Evolutionary conservation across 1,140 invertebrate species (phyloP), one percentile per base, ranked within the genome.

Genomic region (Alviniconcha marisindica): DNA sequence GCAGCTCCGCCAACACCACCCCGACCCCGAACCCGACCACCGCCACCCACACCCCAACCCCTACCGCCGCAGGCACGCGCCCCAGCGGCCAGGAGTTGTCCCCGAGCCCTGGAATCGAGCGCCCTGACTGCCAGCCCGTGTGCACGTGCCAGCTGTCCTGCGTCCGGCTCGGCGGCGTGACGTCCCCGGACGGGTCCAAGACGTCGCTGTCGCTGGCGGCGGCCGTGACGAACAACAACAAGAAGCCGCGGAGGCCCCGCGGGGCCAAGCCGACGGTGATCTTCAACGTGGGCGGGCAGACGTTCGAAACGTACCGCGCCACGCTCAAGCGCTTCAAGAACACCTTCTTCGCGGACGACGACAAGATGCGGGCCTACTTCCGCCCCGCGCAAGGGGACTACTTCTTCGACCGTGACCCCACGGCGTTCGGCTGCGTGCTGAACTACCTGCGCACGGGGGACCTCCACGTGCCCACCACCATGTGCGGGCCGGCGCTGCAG

Each of bases 331-430:
- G 89, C 38, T 81, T 91, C 56, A 87, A 86, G 74, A 88, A 87
- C 4, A 88, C 87, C 48, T 89, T 90, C 77, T 87, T 92, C 15
- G 80, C 88, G 15, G 82, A 86, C 71, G 85, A 88, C 63, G 83
- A 85, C 21, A 89, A 90, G 80, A 85, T 91, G 86, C 77, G 88
- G 56, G 84, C 86, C 42, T 89, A 92, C 86, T 92, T 89, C 83
- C 83, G 91, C 42, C 82, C 89, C 28, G 98, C 98, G 90, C 96
- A 96, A 89, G 96, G 97, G 89, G 91, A 92, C 51, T 92, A 90
- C 56, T 92, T 92, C 84, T 91, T 92, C 83, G 91, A 92, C 82
- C 76, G 91, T 42, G 90, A 92, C 84, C 88, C 90, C 10, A 87
- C 86, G 56, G 88, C 88, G 18, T 92, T 92, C 83, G 85, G 84